Evolutionary conservation across 2,888 invertebrate species (phyloP), one percentile per base, ranked within the genome.

Genomic region (Balanococcus diminutus): DNA sequence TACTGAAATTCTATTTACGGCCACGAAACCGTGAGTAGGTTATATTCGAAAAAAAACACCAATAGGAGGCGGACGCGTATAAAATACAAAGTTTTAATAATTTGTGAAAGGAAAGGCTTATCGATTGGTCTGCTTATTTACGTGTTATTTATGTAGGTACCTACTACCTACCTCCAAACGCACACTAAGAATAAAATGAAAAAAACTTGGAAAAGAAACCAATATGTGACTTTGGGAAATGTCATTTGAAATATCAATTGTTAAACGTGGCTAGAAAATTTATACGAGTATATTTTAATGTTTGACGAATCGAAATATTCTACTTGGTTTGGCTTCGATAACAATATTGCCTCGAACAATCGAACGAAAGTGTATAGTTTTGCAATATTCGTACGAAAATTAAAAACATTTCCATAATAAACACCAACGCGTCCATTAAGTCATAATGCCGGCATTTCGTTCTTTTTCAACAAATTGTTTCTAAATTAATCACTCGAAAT

Each of bases 401-500:
- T 67, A 19, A 51, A 19, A 51, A 51, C n/a, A 51, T 51, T n/a
- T 51, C 19, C 19, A 51, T 51, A 51, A 51, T 19, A 4, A 51
- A 19, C 9, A 51, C n/a, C n/a, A n/a, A n/a, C 51, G 19, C 19
- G 2, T 51, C 51, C 4, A 51, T 51, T 51, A n/a, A n/a, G n/a
- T n/a, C n/a, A n/a, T n/a, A n/a, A n/a, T n/a, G 51, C 19, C 28
- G 28, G 28, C 11, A 11, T 19, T 75, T 75, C n/a, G 32, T 32
- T 75, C n/a, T 75, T 32, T 51, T n/a, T 8, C 22, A 25, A 36
- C 14, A 75, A 75, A 75, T 75, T 75, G n/a, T 75, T 75, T 28
- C n/a, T 75, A 32, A n/a, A 75, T 75, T 75, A 75, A 75, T 32
- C 32, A 75, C 19, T 32, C 8, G n/a, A 75, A n/a, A 75, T 75